These are phyloP conservation scores for Morus bassanus DNA, from an alignment of 2,797 vertebrate species.

Conservation along the genomic window DNA sequence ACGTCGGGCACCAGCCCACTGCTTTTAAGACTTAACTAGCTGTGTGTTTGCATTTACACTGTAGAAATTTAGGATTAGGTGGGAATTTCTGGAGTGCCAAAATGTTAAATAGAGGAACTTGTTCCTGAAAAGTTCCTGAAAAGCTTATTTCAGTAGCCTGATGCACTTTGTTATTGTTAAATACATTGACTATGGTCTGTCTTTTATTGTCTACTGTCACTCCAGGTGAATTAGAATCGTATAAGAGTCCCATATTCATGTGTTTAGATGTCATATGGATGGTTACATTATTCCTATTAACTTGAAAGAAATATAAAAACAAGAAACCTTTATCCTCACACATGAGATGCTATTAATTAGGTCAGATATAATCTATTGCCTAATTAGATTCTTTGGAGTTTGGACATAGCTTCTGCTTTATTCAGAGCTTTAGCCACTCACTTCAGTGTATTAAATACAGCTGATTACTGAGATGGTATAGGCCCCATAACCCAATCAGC, in stretches of 20 bases:
- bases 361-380: background rate
- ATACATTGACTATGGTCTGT: background rate
- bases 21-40: background rate
- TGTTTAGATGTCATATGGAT: background rate
- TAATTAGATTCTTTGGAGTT: background rate
- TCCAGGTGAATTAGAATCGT: background rate
- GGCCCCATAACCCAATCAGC: rapidly evolving
- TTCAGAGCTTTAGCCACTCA: background rate
- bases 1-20: background rate
- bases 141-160: background rate
- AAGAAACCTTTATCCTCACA: background rate
- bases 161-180: background rate
- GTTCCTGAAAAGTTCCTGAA: background rate
- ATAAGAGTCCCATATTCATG: background rate
- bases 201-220: background rate
- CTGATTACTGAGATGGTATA: background rate
- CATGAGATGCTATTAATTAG: background rate
- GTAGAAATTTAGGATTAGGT: background rate
- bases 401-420: background rate
- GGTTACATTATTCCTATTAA: background rate
- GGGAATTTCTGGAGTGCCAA: background rate
- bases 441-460: background rate
- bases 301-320: background rate
- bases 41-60: background rate
- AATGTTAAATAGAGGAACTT: background rate